Evolutionary conservation across 2,888 invertebrate species (phyloP).

Genomic region (Barypeithes pellucidus): DNA sequence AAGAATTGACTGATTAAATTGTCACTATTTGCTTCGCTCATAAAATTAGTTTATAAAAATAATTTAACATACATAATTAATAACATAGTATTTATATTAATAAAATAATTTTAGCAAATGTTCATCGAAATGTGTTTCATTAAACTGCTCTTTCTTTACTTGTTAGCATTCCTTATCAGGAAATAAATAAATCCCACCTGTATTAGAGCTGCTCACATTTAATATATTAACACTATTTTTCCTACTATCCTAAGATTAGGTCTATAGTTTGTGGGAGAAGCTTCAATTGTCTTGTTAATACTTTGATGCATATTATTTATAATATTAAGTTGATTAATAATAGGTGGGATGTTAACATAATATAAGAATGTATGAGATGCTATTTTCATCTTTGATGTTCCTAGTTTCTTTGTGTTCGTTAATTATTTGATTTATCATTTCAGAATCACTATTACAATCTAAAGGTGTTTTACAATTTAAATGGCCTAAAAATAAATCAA

Average conservation of each 20-base stretch:
- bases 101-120: too few relatives aligned
- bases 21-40: too few relatives aligned
- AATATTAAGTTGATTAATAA: background rate
- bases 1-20: too few relatives aligned
- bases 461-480: background rate
- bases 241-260: background rate
- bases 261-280: background rate
- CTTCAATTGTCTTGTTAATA: background rate
- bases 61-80: too few relatives aligned
- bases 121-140: too few relatives aligned
- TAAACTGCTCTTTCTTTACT: too few relatives aligned
- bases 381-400: conserved; percentile 8
- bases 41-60: too few relatives aligned
- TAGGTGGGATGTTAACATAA: conserved; percentile 7
- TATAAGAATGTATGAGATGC: conserved; percentile 19
- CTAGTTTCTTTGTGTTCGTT: conserved; percentile 16
- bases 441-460: background rate
- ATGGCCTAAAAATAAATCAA: conserved; percentile 9
- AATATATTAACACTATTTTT: too few relatives aligned
- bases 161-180: too few relatives aligned
- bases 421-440: conserved; percentile 5
- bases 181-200: too few relatives aligned
- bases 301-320: background rate
- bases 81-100: too few relatives aligned
- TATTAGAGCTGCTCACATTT: too few relatives aligned